These are phyloP conservation scores for Psittacara wagleri DNA, from an alignment of 2,113 vertebrate genomes.

Conservation along the genomic window DNA sequence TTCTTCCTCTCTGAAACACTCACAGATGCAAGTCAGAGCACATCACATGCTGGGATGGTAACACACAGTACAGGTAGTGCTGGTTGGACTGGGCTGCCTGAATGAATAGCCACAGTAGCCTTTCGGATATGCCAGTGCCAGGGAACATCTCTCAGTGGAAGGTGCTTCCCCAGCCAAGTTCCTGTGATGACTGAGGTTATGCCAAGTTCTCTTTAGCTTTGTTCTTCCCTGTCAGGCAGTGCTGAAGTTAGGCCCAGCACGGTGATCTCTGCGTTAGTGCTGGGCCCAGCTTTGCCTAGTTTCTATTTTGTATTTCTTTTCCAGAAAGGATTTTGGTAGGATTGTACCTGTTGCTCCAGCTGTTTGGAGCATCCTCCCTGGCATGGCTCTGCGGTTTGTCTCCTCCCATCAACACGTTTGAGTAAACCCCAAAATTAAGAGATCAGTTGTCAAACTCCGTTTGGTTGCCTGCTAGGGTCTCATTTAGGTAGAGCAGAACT, in stretches of 20 bases:
- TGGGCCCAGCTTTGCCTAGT: rapidly evolving
- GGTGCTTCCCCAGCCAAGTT: neutral
- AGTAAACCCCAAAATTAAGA: neutral
- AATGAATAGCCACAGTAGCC: neutral
- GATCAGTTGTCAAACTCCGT: neutral
- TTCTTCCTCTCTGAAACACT: neutral
- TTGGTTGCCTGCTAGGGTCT: neutral
- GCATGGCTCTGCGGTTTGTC: rapidly evolving
- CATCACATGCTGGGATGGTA: rapidly evolving
- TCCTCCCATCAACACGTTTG: neutral
- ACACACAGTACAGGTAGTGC: neutral
- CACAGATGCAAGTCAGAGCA: neutral
- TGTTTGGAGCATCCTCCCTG: neutral
- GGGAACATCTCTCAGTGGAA: neutral
- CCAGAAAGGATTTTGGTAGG: neutral
- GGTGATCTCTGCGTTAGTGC: neutral
- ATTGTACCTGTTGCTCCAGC: neutral
- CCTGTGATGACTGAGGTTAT: neutral
- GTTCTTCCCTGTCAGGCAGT: neutral
- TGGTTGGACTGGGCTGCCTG: neutral
- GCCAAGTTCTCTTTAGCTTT: neutral
- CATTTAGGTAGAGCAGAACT: neutral
- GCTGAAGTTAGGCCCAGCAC: rapidly evolving
- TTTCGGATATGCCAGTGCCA: neutral
- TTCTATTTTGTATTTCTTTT: neutral